Conservation (phyloP, 1,140 invertebrate species). For the Drosophila kohkoa region DNA sequence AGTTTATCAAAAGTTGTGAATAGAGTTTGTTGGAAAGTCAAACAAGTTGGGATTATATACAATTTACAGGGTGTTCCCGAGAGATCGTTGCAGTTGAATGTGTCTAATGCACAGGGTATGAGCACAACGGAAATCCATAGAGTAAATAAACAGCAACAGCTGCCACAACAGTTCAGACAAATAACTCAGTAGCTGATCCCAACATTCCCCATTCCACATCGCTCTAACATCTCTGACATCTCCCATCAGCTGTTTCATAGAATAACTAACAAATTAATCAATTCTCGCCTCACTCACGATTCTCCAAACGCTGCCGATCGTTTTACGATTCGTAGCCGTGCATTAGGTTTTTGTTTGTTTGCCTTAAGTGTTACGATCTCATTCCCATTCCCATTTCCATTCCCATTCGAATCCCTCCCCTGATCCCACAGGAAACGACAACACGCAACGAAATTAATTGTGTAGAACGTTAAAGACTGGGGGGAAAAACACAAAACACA, state of each 20-base stretch:
- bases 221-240: constrained; percentile 55
- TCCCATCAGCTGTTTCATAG: constrained; percentile 61
- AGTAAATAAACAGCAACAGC: constrained; percentile 72
- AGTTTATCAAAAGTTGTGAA: neutral
- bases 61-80: constrained; percentile 54
- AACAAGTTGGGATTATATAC: neutral
- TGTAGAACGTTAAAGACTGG: constrained; percentile 32
- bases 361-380: constrained; percentile 70
- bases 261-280: constrained; percentile 71
- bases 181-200: constrained; percentile 54
- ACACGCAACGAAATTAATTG: constrained; percentile 54
- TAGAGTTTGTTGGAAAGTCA: constrained; percentile 9
- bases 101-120: neutral
- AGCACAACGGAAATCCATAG: constrained; percentile 55
- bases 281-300: constrained; percentile 57
- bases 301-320: constrained; percentile 13
- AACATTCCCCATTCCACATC: neutral
- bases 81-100: neutral
- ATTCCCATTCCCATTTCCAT: constrained; percentile 35
- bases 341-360: constrained; percentile 47
- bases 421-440: constrained; percentile 50
- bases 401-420: constrained; percentile 2
- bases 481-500: too few relatives aligned
- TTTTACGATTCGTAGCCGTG: constrained; percentile 30
- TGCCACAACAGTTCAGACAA: constrained; percentile 65